Percentiles rank a stretch among this genome's conserved stretches.
phyloP scores from a whole-genome alignment of 2,888 invertebrate species.

The Zygogramma bicolorata region DNA sequence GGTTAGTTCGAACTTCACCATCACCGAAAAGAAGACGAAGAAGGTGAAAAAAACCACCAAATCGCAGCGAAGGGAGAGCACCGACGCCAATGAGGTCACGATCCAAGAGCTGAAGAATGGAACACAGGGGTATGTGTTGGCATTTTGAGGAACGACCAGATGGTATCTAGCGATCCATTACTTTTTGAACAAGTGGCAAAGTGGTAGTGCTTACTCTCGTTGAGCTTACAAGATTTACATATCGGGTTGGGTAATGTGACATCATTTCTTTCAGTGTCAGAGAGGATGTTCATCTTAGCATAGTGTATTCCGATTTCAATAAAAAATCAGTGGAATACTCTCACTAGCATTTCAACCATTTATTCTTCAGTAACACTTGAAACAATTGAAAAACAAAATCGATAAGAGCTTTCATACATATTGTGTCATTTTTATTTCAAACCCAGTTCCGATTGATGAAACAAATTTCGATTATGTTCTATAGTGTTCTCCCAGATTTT shows the following conservation, averaged over 20 bases:
- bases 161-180: constrained; percentile 16
- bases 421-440: too few relatives aligned
- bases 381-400: too few relatives aligned
- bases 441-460: too few relatives aligned
- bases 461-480: too few relatives aligned
- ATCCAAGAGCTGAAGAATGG: constrained; percentile 82
- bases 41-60: constrained; percentile 93
- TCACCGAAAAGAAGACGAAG: constrained; percentile 86
- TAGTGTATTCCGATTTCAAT: too few relatives aligned
- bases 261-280: neutral
- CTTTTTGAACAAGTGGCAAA: constrained; percentile 40
- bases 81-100: constrained; percentile 81
- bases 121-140: constrained; percentile 86
- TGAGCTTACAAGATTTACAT: constrained; percentile 12
- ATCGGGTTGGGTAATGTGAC: constrained; percentile 5
- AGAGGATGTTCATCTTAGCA: neutral
- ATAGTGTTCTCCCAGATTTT: too few relatives aligned
- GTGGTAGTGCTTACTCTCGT: constrained; percentile 42
- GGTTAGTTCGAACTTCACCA: constrained; percentile 86
- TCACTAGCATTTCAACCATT: too few relatives aligned
- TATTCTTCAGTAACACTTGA: too few relatives aligned
- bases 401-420: too few relatives aligned
- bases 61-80: constrained; percentile 82
- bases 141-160: constrained; percentile 54
- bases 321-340: too few relatives aligned